Percentiles rank a stretch among this genome's conserved stretches.
These are phyloP conservation scores for Nothocercus julius DNA, from an alignment of 2,113 vertebrate genomes.

Conservation along the genomic window DNA sequence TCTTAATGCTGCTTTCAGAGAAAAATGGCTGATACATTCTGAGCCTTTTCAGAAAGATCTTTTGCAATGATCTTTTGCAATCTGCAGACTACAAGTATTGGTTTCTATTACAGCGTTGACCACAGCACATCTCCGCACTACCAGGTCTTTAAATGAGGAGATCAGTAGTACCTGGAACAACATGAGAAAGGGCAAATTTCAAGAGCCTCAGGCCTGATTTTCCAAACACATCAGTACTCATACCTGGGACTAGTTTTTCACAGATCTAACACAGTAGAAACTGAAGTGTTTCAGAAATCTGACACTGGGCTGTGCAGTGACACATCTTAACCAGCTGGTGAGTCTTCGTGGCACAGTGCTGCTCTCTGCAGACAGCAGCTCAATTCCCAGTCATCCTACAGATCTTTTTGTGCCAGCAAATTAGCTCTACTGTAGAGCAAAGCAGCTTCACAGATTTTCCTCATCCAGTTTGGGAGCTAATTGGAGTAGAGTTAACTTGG, in stretches of 20 bases:
- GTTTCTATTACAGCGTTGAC: background rate
- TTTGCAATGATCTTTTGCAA: background rate
- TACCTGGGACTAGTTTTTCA: background rate
- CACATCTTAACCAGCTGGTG: conserved; percentile 2
- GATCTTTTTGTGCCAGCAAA: background rate
- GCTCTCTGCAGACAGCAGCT: background rate
- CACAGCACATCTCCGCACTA: background rate
- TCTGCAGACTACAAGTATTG: background rate
- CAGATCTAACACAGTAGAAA: background rate
- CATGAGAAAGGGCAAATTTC: conserved; percentile 19
- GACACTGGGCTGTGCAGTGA: background rate
- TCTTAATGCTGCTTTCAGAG: background rate
- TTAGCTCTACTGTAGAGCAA: background rate
- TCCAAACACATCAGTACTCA: background rate
- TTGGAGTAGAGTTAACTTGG: background rate
- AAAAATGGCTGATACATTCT: conserved; percentile 5
- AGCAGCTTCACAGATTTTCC: background rate
- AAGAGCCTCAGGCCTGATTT: background rate
- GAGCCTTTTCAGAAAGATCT: background rate
- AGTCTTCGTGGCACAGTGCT: background rate
- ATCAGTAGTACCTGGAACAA: background rate
- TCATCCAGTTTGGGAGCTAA: background rate
- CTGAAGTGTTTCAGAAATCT: background rate
- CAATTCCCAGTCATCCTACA: background rate
- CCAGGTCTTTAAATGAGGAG: background rate